phyloP scores from a whole-genome alignment of 2,113 vertebrate species.

The Ailuropoda melanoleuca region DNA sequence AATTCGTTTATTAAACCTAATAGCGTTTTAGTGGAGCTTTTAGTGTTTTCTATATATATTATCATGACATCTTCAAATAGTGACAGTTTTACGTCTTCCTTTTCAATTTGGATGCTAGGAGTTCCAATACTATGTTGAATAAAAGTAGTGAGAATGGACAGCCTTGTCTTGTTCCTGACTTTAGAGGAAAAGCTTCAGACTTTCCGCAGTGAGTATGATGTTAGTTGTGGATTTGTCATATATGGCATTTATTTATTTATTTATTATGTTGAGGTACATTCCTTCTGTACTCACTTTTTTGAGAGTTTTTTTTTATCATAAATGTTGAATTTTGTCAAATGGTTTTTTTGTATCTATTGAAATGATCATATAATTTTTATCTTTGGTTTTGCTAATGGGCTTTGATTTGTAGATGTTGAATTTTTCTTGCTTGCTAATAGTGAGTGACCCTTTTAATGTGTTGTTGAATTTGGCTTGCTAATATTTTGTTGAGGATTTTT shows the following conservation, averaged over 20 bases:
- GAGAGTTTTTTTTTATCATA: neutral
- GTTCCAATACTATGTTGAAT: neutral
- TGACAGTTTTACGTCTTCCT: neutral
- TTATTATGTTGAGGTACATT: neutral
- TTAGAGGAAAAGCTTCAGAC: neutral
- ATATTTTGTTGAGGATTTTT: neutral
- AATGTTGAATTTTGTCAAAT: neutral
- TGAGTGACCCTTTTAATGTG: neutral
- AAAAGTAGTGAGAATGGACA: neutral
- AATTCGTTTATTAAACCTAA: neutral
- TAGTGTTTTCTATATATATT: neutral
- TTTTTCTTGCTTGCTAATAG: neutral
- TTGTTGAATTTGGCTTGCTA: neutral
- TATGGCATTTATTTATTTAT: neutral
- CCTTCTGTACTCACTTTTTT: neutral
- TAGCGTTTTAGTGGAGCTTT: neutral
- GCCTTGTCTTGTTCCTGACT: neutral
- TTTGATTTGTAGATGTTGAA: neutral
- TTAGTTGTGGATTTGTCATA: neutral
- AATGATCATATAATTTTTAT: neutral
- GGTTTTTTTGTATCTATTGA: neutral
- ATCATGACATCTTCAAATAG: neutral
- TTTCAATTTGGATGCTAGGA: neutral
- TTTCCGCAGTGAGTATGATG: neutral
- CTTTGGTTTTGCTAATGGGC: neutral